Evolutionary conservation across 1,140 invertebrate species (phyloP).

Genomic region (Saccostrea glomerata): DNA sequence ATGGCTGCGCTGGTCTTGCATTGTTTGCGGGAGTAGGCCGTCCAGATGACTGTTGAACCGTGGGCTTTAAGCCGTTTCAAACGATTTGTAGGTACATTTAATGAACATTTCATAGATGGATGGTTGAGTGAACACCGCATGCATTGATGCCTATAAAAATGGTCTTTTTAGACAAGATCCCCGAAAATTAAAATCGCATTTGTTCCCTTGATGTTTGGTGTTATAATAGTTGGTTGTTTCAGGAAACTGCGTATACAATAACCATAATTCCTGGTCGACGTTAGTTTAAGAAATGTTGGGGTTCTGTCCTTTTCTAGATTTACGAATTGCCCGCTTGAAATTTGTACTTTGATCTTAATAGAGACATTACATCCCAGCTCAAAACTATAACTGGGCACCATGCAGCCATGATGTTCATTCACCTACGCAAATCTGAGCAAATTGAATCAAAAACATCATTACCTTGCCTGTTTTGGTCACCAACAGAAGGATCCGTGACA

Average conservation of each 20-base stretch:
- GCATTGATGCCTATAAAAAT: not conserved
- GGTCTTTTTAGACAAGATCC: not conserved
- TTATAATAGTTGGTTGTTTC: not conserved
- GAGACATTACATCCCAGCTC: not conserved
- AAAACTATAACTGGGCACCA: not conserved
- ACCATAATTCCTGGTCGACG: slow-evolving; percentile 20
- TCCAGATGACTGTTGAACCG: not conserved
- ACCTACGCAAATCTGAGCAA: not conserved
- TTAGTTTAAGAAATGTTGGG: not conserved
- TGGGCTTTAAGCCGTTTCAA: not conserved
- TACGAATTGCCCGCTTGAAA: not conserved
- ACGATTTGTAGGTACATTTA: not conserved
- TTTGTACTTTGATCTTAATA: not conserved
- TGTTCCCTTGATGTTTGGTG: not conserved
- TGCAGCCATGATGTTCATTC: not conserved
- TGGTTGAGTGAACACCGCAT: not conserved
- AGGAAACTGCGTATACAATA: not conserved
- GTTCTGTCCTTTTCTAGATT: not conserved
- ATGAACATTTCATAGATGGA: not conserved
- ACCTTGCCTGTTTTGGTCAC: not conserved
- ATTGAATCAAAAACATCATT: not conserved
- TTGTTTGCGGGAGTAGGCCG: not conserved
- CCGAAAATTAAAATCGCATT: slow-evolving; percentile 8
- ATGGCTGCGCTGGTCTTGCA: not conserved
- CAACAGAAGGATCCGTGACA: not conserved